Percentiles rank a stretch among this genome's conserved stretches.
phyloP scores from a whole-genome alignment of 2,113 vertebrate genomes.

The Gobio gobio region DNA sequence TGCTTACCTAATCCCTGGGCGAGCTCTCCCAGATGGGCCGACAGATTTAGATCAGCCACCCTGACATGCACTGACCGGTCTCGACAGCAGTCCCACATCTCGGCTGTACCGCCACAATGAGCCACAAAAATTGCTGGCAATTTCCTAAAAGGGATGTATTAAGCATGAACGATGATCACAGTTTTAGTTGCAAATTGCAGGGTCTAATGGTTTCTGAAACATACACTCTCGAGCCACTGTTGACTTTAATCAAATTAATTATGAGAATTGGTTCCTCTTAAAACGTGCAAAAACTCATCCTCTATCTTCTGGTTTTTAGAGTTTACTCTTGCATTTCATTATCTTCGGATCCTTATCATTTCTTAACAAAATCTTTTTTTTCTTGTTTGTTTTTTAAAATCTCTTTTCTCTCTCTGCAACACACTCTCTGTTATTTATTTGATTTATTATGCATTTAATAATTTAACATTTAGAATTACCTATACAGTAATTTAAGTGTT shows the following conservation, averaged over 20 bases:
- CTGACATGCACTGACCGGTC: conserved; percentile 65
- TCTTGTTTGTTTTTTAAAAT: background rate
- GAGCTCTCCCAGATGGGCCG: conserved; percentile 63
- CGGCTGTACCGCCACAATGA: background rate
- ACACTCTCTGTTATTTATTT: conserved; percentile 2
- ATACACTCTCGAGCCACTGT: background rate
- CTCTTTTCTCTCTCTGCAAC: background rate
- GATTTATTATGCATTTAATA: background rate
- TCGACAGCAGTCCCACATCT: conserved; percentile 16
- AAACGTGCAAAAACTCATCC: background rate
- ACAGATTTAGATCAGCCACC: conserved; percentile 68
- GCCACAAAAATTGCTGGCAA: background rate
- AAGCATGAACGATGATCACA: conserved; percentile 15
- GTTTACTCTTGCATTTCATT: background rate
- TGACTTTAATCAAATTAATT: conserved; percentile 2
- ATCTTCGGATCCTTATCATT: background rate
- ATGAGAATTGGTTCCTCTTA: conserved; percentile 10
- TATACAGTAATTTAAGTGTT: background rate
- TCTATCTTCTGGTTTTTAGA: background rate
- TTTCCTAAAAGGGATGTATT: conserved; percentile 1
- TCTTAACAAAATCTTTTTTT: no score
- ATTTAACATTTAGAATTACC: conserved; percentile 2
- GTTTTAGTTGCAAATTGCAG: conserved; percentile 28
- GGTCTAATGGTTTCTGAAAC: background rate
- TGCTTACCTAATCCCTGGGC: conserved; percentile 67